Conservation (phyloP, 2,113 vertebrate genomes). For the Argyrosomus japonicus region DNA sequence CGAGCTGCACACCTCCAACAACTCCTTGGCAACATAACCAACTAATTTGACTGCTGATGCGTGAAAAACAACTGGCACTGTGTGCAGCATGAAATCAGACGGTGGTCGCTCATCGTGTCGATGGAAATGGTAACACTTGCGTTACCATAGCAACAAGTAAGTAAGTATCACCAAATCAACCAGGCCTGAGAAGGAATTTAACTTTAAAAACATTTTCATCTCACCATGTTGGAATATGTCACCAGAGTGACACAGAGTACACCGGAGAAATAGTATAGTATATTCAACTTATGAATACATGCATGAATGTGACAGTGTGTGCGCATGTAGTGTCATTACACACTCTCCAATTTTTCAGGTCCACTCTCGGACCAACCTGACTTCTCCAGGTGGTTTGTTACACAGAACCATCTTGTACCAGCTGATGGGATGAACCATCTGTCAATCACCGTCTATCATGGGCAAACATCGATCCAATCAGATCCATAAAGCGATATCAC, state of each 20-base stretch:
- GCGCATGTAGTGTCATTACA: too few relatives aligned
- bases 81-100: not conserved
- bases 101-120: not conserved
- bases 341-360: too few relatives aligned
- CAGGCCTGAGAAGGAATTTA: not conserved
- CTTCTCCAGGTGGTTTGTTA: too few relatives aligned
- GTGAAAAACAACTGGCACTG: not conserved
- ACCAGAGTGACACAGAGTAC: too few relatives aligned
- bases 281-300: slow-evolving; percentile 14
- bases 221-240: too few relatives aligned
- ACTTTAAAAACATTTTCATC: not conserved
- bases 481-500: too few relatives aligned
- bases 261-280: not conserved
- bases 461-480: too few relatives aligned
- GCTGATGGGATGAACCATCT: too few relatives aligned
- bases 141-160: not conserved
- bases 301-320: not conserved
- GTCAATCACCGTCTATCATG: too few relatives aligned
- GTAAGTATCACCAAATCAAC: not conserved
- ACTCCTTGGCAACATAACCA: not conserved
- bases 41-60: not conserved
- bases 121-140: not conserved
- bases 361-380: too few relatives aligned
- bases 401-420: too few relatives aligned
- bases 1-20: not conserved